These are phyloP conservation scores for Blennius ocellaris DNA, from an alignment of 2,113 vertebrate species.

Conservation along the genomic window DNA sequence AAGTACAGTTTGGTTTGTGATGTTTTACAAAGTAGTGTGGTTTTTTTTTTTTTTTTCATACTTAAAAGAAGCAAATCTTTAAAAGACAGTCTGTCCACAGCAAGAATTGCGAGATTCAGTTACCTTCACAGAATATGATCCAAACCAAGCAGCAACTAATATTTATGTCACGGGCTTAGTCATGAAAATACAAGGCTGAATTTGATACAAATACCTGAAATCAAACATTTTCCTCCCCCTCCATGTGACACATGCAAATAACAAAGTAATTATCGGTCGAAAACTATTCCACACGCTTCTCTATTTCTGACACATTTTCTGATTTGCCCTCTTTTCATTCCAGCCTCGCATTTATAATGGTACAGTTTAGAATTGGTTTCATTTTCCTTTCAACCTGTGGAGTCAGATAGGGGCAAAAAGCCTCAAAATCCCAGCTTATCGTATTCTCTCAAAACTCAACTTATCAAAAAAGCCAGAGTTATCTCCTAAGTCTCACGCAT, in stretches of 20 bases:
- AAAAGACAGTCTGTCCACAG: slow-evolving; percentile 20
- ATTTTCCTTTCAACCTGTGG: slow-evolving; percentile 40
- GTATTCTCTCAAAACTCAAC: slow-evolving; percentile 40
- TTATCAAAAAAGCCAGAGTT: slow-evolving; percentile 44
- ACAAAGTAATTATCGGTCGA: slow-evolving; percentile 22
- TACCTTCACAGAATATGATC: slow-evolving; percentile 25
- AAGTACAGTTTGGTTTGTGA: too few relatives aligned
- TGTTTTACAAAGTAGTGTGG: too few relatives aligned
- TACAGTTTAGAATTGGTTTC: slow-evolving; percentile 28
- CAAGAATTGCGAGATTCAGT: neutral
- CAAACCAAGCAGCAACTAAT: slow-evolving; percentile 43
- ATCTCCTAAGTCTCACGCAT: slow-evolving; percentile 56
- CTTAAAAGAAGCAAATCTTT: slow-evolving; percentile 18
- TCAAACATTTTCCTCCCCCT: slow-evolving; percentile 5
- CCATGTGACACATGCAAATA: slow-evolving; percentile 16
- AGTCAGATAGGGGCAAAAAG: slow-evolving; percentile 23
- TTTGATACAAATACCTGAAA: slow-evolving; percentile 37
- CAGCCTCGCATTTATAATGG: slow-evolving; percentile 27
- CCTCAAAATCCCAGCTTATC: slow-evolving; percentile 43
- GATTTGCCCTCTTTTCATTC: slow-evolving; percentile 26
- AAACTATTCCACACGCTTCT: slow-evolving; percentile 23
- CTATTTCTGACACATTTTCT: slow-evolving; percentile 12
- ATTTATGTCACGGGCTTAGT: slow-evolving; percentile 28
- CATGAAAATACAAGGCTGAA: slow-evolving; percentile 17
- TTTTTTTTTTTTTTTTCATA: slow-evolving; percentile 33